Base-by-base conservation (phyloP, 2,113 vertebrate species). In the Litocranius walleri region DNA sequence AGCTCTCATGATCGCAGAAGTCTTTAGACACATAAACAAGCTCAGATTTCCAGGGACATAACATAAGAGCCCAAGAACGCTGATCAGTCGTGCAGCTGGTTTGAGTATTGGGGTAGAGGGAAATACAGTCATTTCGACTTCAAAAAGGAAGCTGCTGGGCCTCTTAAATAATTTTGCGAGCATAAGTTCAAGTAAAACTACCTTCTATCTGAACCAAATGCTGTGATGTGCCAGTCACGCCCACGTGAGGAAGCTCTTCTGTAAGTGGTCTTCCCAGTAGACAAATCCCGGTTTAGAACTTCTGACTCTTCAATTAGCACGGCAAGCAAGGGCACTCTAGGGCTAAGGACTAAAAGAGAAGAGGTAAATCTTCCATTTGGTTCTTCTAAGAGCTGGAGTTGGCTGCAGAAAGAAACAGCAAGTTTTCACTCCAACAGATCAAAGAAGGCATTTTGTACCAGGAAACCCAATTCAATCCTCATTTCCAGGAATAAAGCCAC, bases 401-500 rank as follows among this genome's bases (percentile, higher is more conserved):
- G 91, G 93, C 94, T 81, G 56, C 80, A 97, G 95, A 96, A 96
- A 97, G 40, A 96, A 96, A 96, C 82, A 96, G 95, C 88, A 59
- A 95, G 84, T 98, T 98, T 98, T 93, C 80, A 88, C 96, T 98
- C 50, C 45, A 78, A 74, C 92, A 97, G 95, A 97, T 98, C 98
- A 98, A 98, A 98, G 96, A 57, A 92, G 64, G 86, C n/a, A 96
- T 97, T 98, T 74, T 95, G 84, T 94, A 98, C 90, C 95, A 97
- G 91, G 96, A 98, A 98, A 97, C 95, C 91, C 43, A 98, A 98
- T 97, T 98, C 95, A 98, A 94, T 92, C 93, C 95, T 97, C 95
- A 96, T 95, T 98, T 98, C 97, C 98, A 98, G 95, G 98, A 98
- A 98, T 97, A 98, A 98, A 97, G 97, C 96, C 97, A 95, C 96